Base-by-base conservation (phyloP, 1,140 invertebrate genomes). In the Phymorhynchus buccinoides region DNA sequence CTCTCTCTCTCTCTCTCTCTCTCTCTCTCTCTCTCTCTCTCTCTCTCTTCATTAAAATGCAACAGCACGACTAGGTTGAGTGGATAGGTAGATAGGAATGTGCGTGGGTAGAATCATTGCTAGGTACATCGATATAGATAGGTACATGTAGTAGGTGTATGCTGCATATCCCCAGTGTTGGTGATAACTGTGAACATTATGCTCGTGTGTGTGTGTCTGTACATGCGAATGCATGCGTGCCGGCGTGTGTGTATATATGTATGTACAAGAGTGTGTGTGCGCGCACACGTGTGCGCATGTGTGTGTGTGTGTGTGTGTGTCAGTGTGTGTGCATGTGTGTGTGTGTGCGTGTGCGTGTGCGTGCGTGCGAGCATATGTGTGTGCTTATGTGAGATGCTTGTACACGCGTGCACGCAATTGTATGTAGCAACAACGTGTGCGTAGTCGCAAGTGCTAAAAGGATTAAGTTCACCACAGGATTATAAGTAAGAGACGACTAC, bases 251-350 rank as follows among this genome's bases (percentile, higher is more conserved):
- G 37, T 78, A 18, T 78, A 18, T 78, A 18, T 78, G 37, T 78
- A 18, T 78, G 37, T 44, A 18, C 30, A 27, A 48, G 78, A 1
- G 78, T 80, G 48, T 48, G 78, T 80, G 78, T 80, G 78, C 30
- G 48, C 48, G 78, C 30, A 42, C 48, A n/a, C 48, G 48, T 80
- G 78, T 80, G 78, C 48, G 78, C 48, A 42, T 80, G 78, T 2
- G 48, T 18, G 41, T 3, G 71, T 39, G 71, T 1, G 35, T 39
- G 71, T 37, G 71, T 37, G 71, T 37, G 71, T 37, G 66, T 71
- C 6, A 16, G 66, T 71, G 66, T 71, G 66, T n/a, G 66, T 71
- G 12, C 39, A 6, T 27, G 3, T 27, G 32, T 37, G 12, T 37
- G 71, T 12, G 7, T 27, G 32, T 75, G 71, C 4, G 71, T 75